A percentile compares a stretch with the other conserved stretches of the same genome.
phyloP scores from a whole-genome alignment of 2,797 vertebrate genomes.

The Peromyscus melanophrys region DNA sequence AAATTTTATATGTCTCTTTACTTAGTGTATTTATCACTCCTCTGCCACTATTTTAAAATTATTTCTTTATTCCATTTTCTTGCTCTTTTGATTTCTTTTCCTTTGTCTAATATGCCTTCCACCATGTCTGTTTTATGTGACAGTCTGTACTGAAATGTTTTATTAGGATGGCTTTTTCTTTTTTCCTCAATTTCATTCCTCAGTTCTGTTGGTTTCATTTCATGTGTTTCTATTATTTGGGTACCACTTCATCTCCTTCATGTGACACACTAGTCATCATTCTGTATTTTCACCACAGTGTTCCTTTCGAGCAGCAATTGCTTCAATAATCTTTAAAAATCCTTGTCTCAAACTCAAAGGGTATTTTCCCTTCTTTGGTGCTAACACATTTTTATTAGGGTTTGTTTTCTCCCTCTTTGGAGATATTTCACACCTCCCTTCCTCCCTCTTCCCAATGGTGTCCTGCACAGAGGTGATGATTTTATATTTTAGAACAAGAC shows the following conservation, averaged over 20 bases:
- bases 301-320: not conserved
- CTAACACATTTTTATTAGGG: not conserved
- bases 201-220: conserved; percentile 30
- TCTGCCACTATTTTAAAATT: conserved; percentile 7
- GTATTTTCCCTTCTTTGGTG: not conserved
- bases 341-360: not conserved
- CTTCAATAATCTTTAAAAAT: not conserved
- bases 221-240: not conserved
- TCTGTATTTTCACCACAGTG: not conserved
- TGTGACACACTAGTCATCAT: not conserved
- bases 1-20: not conserved
- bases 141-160: not conserved
- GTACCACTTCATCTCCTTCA: not conserved
- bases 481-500: not conserved
- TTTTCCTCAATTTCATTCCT: not conserved
- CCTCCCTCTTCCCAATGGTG: not conserved
- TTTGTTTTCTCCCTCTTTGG: not conserved
- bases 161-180: not conserved
- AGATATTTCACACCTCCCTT: not conserved
- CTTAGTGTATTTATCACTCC: not conserved
- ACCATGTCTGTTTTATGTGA: not conserved
- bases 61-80: not conserved
- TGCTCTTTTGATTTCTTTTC: not conserved
- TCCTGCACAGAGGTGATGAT: not conserved
- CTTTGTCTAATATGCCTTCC: not conserved